Percentiles rank a stretch among this genome's conserved stretches.
Evolutionary conservation across 1,140 invertebrate species (phyloP).

Genomic region (Cyclargus thomasi): DNA sequence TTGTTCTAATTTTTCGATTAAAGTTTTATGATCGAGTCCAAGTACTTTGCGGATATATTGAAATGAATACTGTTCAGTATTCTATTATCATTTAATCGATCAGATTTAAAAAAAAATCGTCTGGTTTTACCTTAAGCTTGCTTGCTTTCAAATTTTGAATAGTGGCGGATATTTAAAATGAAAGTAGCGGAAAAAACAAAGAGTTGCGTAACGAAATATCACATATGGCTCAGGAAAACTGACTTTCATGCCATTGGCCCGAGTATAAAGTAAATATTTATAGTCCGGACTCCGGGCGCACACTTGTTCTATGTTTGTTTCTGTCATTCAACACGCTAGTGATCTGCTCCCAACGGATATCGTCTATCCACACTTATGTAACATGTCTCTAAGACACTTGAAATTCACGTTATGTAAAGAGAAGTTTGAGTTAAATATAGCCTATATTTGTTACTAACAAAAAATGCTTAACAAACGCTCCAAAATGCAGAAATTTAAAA

Average conservation of each 20-base stretch:
- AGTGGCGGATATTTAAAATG: background rate
- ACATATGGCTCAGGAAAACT: constrained; percentile 65
- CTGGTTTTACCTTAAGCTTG: too few species aligned
- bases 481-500: too few species aligned
- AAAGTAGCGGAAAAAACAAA: background rate
- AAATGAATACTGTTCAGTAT: background rate
- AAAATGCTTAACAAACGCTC: too few species aligned
- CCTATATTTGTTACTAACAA: too few species aligned
- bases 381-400: background rate
- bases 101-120: too few species aligned
- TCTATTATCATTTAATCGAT: too few species aligned
- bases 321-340: constrained; percentile 62
- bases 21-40: background rate
- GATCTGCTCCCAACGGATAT: constrained; percentile 24
- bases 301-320: constrained; percentile 70
- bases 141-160: background rate
- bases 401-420: background rate
- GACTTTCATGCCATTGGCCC: constrained; percentile 62
- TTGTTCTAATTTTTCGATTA: too few species aligned
- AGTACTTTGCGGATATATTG: background rate
- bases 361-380: constrained; percentile 10
- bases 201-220: constrained; percentile 55
- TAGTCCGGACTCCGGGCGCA: constrained; percentile 59
- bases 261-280: constrained; percentile 73
- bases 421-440: too few species aligned